A percentile compares a stretch with the other conserved stretches of the same genome.
These are phyloP conservation scores for Acanthoscelides obtectus DNA, from an alignment of 2,888 invertebrate species.

Conservation along the genomic window DNA sequence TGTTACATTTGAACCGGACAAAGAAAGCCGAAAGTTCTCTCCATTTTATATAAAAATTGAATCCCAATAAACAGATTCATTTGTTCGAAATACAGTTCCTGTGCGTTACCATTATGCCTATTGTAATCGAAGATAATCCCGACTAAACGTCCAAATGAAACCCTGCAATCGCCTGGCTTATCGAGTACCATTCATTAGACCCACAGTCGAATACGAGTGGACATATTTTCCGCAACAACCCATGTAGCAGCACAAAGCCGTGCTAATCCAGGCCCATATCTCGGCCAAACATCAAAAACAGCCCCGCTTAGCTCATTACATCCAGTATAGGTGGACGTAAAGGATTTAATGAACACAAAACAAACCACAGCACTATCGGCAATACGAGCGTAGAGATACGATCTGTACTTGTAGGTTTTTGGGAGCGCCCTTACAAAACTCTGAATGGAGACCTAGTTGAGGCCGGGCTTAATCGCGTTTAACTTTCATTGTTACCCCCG, in stretches of 20 bases:
- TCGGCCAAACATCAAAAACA: not conserved
- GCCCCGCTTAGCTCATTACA: not conserved
- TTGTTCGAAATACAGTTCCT: too few relatives aligned
- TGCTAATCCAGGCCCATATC: not conserved
- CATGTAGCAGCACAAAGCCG: not conserved
- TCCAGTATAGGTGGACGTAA: not conserved
- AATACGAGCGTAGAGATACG: not conserved
- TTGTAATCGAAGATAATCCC: not conserved
- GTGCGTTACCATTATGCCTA: too few relatives aligned
- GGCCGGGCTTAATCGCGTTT: not conserved
- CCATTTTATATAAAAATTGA: too few relatives aligned
- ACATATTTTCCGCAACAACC: not conserved
- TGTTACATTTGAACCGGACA: too few relatives aligned
- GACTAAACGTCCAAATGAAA: not conserved
- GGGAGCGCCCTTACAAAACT: not conserved
- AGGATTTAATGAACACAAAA: not conserved
- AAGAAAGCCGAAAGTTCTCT: too few relatives aligned
- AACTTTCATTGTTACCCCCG: not conserved
- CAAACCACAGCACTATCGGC: not conserved
- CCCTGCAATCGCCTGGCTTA: not conserved
- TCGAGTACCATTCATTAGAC: not conserved
- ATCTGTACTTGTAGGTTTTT: not conserved
- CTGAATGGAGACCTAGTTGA: not conserved
- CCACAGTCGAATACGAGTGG: not conserved
- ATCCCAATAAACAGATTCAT: too few relatives aligned